Base-by-base conservation (phyloP, 2,888 invertebrate species). In the Troides helena region DNA sequence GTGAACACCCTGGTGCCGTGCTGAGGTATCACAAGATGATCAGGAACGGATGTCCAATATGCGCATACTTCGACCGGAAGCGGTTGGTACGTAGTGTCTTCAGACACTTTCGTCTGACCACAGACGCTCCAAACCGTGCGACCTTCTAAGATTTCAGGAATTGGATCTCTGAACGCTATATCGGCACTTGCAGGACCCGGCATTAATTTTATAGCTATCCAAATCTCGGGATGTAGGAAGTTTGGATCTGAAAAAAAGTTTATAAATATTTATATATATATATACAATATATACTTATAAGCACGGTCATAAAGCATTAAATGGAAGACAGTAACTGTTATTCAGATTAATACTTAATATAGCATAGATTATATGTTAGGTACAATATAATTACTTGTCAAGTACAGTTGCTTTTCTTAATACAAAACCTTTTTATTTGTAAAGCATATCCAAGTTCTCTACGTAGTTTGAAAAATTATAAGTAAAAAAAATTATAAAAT, bases 11-110 rank as follows among this genome's bases (percentile, higher is more conserved):
- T 84, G n/a, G 86, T 84, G 0, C 90, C 89, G 69, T 88, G 88
- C 63, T 89, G 92, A 0, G 93, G 92, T 17, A 92, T 89, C 12
- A 93, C 90, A 21, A 92, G 71, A 67, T 92, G 88, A 64, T 89
- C 90, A 1, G 93, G 92, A 12, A 91, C 92, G 0, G 92, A 88
- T 0, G 93, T 93, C 92, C 93, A 93, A 65, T 85, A 93, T 1
- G 84, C 88, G 71, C 93, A 93, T 0, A 93, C 90, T 8, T 87
- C 83, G 1, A 85, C 76, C 0, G 86, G 86, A 17, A 82, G 68
- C 0, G 89, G 86, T 72, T 93, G 93, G 73, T 90, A 88, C 0
- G 71, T 75, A 1, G 80, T 72, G 69, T 93, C 90, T 74, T 93
- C 93, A 0, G 86, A 78, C 30, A 86, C 87, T 62, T 75, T 86